Conservation (phyloP, 2,113 vertebrate genomes). For the Carettochelys insculpta region DNA sequence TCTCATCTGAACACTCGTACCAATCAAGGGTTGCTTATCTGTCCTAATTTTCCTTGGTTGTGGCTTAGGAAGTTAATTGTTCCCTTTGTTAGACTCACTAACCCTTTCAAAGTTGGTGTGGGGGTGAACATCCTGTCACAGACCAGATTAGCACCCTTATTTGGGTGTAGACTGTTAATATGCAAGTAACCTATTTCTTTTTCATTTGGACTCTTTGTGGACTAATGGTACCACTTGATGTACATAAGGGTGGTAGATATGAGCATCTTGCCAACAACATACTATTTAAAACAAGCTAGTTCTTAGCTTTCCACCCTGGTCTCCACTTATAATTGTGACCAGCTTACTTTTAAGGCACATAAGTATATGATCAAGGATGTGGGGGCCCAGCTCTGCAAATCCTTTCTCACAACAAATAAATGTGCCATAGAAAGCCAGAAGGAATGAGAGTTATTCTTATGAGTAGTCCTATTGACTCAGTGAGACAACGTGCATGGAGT, state of each 20-base stretch:
- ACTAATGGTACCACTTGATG: background rate
- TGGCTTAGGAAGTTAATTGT: background rate
- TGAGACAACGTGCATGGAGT: slow-evolving; percentile 1
- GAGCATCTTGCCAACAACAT: background rate
- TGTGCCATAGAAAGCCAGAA: background rate
- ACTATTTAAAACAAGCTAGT: background rate
- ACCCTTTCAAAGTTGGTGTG: background rate
- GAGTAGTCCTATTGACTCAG: slow-evolving; percentile 8
- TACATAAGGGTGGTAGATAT: accelerated
- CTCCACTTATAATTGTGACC: background rate
- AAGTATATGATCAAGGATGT: accelerated
- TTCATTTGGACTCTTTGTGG: background rate
- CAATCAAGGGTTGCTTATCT: background rate
- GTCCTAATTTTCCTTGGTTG: background rate
- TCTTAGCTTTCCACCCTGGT: background rate
- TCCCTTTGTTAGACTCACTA: background rate
- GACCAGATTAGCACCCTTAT: background rate
- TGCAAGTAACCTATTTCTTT: background rate
- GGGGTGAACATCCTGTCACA: background rate
- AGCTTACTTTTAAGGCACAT: background rate
- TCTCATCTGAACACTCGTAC: too few relatives aligned
- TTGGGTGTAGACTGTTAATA: background rate
- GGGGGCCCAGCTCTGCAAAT: background rate
- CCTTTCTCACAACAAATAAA: background rate
- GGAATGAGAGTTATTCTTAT: background rate